Evolutionary conservation across 2,113 vertebrate species (phyloP), one percentile per base, ranked within the genome.

Genomic region (Bubo scandiacus): DNA sequence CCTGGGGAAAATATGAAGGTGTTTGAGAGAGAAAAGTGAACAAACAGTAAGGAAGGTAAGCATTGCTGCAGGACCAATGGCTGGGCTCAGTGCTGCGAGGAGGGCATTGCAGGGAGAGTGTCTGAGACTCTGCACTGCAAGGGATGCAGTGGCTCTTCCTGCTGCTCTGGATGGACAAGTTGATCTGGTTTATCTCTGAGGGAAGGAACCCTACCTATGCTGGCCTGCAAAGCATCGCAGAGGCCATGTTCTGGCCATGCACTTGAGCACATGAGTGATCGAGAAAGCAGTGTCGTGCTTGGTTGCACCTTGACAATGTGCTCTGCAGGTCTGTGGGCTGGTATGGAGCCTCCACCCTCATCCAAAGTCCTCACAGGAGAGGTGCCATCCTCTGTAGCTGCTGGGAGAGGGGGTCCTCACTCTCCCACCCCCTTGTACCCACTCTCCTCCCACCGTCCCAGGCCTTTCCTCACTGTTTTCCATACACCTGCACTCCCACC

Each of bases 271-370:
- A 1, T 13, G 23, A 19, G 23, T 68, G 71, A 70, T 34, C 6
- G 2, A 34, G 18, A 65, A 47, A 38, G 72, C 65, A 61, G 58
- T 34, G 34, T 23, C 2, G 0, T 52, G 27, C 29, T 82, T 2
- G 1, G 18, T 65, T 5, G 5, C 51, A 66, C 5, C 12, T 29
- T 6, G 22, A n/a, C 38, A 51, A 29, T 10, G 4, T 1, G 4
- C 61, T 23, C n/a, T 81, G 49, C 1, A 4, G 18, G 55, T 47
- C 54, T 86, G 62, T 49, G 45, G 59, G 54, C 15, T 55, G 45
- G 6, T 34, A 34, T 6, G 15, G 67, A 80, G 26, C 26, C 26
- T 43, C 18, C 30, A 36, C 22, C 40, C 61, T 62, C 42, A 68
- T 21, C 54, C 27, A 15, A 21, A 67, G 40, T 21, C 66, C 61